Evolutionary conservation across 2,797 vertebrate genomes (phyloP).

Genomic region (Falco berigora): DNA sequence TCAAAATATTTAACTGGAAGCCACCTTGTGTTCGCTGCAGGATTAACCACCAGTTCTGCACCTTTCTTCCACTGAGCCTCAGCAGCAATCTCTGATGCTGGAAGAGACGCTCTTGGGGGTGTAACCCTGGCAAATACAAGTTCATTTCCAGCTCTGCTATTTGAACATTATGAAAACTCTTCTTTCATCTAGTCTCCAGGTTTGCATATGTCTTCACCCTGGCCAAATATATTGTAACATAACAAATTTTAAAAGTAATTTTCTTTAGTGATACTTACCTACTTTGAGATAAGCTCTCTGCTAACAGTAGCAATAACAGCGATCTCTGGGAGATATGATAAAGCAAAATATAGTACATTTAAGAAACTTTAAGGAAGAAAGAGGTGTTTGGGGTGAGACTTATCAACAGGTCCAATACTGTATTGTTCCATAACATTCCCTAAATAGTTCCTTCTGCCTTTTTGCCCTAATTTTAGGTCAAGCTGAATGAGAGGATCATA

Average conservation of each 20-base stretch:
- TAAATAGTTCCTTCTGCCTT: background rate
- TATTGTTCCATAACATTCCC: background rate
- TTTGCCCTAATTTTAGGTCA: conserved; percentile 77
- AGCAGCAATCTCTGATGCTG: background rate
- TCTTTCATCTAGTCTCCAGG: background rate
- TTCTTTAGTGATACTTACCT: background rate
- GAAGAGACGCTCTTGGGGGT: background rate
- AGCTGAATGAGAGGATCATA: conserved; percentile 87
- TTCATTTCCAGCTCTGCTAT: background rate
- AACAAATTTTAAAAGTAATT: background rate
- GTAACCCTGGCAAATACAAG: background rate
- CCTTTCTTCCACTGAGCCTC: background rate
- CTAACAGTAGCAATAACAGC: background rate
- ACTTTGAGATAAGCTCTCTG: background rate
- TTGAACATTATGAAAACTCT: background rate
- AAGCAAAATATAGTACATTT: background rate
- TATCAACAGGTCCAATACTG: background rate
- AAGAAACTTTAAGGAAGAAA: background rate
- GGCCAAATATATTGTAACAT: background rate
- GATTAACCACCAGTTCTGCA: background rate
- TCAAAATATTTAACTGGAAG: background rate
- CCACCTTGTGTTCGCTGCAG: background rate
- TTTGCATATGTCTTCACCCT: background rate
- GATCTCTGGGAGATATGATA: background rate
- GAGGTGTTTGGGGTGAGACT: background rate